Evolutionary conservation across 2,797 vertebrate genomes (phyloP), one percentile per base, ranked within the genome.

Genomic region (Falco berigora): DNA sequence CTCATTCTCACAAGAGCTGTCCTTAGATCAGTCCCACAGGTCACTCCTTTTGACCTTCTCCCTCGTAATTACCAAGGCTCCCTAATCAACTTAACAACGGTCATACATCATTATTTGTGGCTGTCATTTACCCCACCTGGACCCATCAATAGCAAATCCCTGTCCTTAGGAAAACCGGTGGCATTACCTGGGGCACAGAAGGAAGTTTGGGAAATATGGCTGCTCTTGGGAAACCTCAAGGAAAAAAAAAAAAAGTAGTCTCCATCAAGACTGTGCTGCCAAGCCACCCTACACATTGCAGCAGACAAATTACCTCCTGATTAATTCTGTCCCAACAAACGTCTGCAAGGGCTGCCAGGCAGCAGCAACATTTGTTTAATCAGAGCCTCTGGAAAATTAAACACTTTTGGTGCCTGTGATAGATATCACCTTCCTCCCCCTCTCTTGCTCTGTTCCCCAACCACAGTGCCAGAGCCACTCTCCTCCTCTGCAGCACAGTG

Each of bases 321-420:
- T 92, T 97, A 95, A 97, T 98, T 98, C 97, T 82, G 86, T 96
- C 94, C 80, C 81, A 92, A 86, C 68, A 72, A 97, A 97, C 20
- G 86, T 88, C 92, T 96, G 80, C 61, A 95, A 94, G 75, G 63
- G 77, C 96, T 96, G 95, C 85, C 86, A 94, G 90, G 88, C 90
- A 94, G 89, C 90, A 96, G 94, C 91, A 92, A 96, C 94, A 97
- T 98, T 96, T 96, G 95, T 96, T 97, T 98, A 97, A 98, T 96
- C 95, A 96, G 78, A 93, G 88, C 73, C 95, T 90, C 94, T 95
- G 93, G 95, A 94, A 98, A 97, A 97, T 95, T 52, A 97, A 97
- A 94, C 28, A 36, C 78, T 94, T 86, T 74, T 82, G 82, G 93
- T 94, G 92, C 58, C 49, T 92, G 89, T 95, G 97, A 97, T 90